Conservation (phyloP, 1,140 invertebrate species). For the Cherax destructor region DNA sequence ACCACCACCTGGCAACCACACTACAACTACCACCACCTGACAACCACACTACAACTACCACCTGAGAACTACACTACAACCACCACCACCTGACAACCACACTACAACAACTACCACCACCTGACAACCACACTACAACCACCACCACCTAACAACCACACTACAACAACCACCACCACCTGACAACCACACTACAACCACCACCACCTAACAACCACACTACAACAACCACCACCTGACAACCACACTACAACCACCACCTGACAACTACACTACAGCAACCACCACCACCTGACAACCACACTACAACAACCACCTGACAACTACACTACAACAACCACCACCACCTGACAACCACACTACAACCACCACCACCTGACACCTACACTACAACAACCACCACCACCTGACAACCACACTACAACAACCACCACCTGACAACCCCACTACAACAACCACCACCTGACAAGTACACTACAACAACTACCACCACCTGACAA, state of each 20-base stretch:
- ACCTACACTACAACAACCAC: too few species aligned
- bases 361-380: neutral
- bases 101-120: neutral
- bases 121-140: neutral
- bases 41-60: neutral
- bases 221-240: neutral
- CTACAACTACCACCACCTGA: neutral
- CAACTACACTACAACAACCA: neutral
- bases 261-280: neutral
- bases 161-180: neutral
- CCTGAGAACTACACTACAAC: neutral
- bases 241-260: neutral
- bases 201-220: too few species aligned
- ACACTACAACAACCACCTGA: neutral
- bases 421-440: too few species aligned
- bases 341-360: neutral
- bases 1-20: neutral
- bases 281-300: neutral
- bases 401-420: neutral
- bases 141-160: neutral
- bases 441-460: neutral
- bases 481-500: neutral
- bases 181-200: neutral
- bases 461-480: neutral
- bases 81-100: neutral